Conservation (phyloP, 2,797 vertebrate species). For the Labroides dimidiatus region DNA sequence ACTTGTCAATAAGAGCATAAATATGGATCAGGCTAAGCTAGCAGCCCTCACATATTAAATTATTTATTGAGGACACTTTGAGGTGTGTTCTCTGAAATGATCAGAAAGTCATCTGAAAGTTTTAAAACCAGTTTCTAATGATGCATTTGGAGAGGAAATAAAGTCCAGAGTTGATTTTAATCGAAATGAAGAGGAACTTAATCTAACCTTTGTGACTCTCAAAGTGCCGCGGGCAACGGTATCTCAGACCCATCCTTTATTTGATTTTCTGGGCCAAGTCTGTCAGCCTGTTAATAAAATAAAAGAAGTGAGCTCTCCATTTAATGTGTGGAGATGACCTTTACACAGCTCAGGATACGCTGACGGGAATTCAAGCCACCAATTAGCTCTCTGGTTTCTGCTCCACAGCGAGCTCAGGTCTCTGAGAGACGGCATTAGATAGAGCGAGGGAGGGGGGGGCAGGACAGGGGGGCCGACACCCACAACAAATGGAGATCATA, state of each 20-base stretch:
- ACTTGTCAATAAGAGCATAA: not conserved
- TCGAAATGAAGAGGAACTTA: conserved; percentile 30
- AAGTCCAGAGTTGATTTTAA: conserved; percentile 2
- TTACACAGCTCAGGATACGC: conserved; percentile 67
- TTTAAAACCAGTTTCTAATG: not conserved
- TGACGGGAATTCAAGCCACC: conserved; percentile 78
- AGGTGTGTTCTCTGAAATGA: not conserved
- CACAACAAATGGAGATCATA: conserved; percentile 45
- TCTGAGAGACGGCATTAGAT: conserved; percentile 43
- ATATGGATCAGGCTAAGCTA: not conserved
- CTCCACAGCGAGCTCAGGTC: conserved; percentile 54
- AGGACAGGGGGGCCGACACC: too few species aligned
- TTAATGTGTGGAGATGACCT: conserved; percentile 79
- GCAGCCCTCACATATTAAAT: not conserved
- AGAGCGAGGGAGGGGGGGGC: too few species aligned
- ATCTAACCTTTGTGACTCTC: conserved; percentile 38
- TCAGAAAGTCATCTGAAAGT: not conserved
- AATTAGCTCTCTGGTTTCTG: conserved; percentile 74
- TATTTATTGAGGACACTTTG: not conserved
- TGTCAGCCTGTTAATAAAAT: conserved; percentile 66
- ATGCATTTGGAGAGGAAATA: conserved; percentile 1
- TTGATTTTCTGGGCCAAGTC: conserved; percentile 67
- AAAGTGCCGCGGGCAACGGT: conserved; percentile 18
- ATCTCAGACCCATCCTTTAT: conserved; percentile 23
- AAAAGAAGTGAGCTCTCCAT: conserved; percentile 72